These are phyloP conservation scores for Rhopalosiphum maidis DNA, from an alignment of 1,140 invertebrate species.

Conservation along the genomic window DNA sequence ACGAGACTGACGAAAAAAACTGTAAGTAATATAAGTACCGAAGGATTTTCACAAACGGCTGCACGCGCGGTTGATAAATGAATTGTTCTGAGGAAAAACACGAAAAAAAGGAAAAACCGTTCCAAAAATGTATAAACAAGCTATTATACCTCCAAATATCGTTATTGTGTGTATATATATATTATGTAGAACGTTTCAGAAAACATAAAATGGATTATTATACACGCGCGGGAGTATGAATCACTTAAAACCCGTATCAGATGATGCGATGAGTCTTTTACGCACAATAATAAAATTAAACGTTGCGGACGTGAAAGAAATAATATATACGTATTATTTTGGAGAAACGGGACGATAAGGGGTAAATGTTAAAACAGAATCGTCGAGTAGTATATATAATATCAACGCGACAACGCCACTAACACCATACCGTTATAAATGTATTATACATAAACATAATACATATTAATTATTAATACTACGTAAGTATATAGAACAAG, in stretches of 20 bases:
- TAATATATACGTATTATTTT: slow-evolving; percentile 14
- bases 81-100: background rate
- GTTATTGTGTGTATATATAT: background rate
- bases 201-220: slow-evolving; percentile 37
- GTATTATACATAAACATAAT: no score
- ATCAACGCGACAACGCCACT: background rate
- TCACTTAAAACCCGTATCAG: slow-evolving; percentile 43
- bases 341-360: background rate
- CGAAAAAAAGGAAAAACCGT: background rate
- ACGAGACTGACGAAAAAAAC: background rate
- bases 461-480: no score
- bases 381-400: background rate
- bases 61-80: background rate
- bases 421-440: background rate
- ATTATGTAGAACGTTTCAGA: background rate
- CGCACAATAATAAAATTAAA: slow-evolving; percentile 46
- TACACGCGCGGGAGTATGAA: slow-evolving; percentile 21
- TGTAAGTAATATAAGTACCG: no score
- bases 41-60: background rate
- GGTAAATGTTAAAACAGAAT: background rate
- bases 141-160: slow-evolving; percentile 7
- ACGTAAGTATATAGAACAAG: no score
- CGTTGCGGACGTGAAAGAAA: slow-evolving; percentile 48
- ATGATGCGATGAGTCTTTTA: slow-evolving; percentile 51
- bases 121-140: background rate